Conservation (phyloP, 2,113 vertebrate species). For the Phyllostomus discolor region DNA sequence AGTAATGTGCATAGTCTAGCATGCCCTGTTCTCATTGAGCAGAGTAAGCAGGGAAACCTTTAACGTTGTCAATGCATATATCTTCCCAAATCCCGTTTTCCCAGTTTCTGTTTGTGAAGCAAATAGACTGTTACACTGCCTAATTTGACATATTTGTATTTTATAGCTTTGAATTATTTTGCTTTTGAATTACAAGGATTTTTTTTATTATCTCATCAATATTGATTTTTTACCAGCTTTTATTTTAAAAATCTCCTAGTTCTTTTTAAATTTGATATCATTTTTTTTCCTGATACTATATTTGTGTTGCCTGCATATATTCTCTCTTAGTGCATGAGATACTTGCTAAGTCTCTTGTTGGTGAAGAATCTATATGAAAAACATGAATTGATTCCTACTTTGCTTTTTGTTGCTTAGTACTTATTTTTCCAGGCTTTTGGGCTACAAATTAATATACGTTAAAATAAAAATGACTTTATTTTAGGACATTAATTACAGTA, state of each 20-base stretch:
- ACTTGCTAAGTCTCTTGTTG: neutral
- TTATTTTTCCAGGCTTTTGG: neutral
- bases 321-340: neutral
- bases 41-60: neutral
- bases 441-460: rapidly evolving
- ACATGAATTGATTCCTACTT: neutral
- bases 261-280: neutral
- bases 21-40: neutral
- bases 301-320: neutral
- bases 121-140: neutral
- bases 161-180: neutral
- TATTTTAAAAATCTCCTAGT: neutral
- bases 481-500: neutral
- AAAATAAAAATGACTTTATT: neutral
- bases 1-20: neutral
- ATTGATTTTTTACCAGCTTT: neutral
- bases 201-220: neutral
- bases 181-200: neutral
- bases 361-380: neutral
- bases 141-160: neutral
- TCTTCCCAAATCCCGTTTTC: neutral
- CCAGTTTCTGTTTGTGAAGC: neutral
- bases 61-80: neutral
- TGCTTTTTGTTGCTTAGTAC: neutral
- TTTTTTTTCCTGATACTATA: neutral